Percentiles rank a stretch among this genome's conserved stretches.
These are phyloP conservation scores for Plagiodera versicolora DNA, from an alignment of 2,888 invertebrate genomes.

Conservation along the genomic window DNA sequence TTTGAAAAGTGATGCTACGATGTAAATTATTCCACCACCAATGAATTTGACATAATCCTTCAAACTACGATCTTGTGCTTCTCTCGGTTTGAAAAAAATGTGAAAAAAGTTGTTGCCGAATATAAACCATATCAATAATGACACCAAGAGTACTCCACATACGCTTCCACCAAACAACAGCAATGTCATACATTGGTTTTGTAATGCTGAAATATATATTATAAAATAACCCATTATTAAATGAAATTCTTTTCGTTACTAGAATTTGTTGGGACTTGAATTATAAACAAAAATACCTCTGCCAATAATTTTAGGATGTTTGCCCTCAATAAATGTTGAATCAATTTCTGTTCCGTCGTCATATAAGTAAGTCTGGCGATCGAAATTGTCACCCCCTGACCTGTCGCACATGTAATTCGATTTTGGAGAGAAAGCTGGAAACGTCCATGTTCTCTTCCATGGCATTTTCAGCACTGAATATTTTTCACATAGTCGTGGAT, in stretches of 20 bases:
- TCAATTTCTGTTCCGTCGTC: slow-evolving; percentile 38
- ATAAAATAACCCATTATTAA: too few relatives aligned
- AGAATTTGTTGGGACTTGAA: too few relatives aligned
- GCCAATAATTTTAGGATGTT: slow-evolving; percentile 13
- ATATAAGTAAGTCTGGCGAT: slow-evolving; percentile 36
- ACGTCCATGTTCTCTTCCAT: slow-evolving; percentile 34
- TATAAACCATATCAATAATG: slow-evolving; percentile 33
- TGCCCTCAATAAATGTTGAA: slow-evolving; percentile 26
- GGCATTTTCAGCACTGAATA: slow-evolving; percentile 36
- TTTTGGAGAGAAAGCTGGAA: slow-evolving; percentile 30
- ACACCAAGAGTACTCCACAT: slow-evolving; percentile 32
- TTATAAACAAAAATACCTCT: neutral
- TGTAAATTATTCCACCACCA: slow-evolving; percentile 31
- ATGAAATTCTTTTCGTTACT: too few relatives aligned
- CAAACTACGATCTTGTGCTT: slow-evolving; percentile 17
- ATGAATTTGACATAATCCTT: slow-evolving; percentile 27
- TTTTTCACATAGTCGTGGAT: slow-evolving; percentile 34
- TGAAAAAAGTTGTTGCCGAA: slow-evolving; percentile 31
- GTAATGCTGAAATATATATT: slow-evolving; percentile 26
- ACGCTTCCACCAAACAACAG: slow-evolving; percentile 30
- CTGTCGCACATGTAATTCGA: slow-evolving; percentile 13
- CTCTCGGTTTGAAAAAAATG: slow-evolving; percentile 30
- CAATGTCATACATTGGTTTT: slow-evolving; percentile 24
- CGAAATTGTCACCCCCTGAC: slow-evolving; percentile 22
- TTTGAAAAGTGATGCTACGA: slow-evolving; percentile 30